Evolutionary conservation across 2,113 vertebrate species (phyloP).

Genomic region (Numenius arquata): DNA sequence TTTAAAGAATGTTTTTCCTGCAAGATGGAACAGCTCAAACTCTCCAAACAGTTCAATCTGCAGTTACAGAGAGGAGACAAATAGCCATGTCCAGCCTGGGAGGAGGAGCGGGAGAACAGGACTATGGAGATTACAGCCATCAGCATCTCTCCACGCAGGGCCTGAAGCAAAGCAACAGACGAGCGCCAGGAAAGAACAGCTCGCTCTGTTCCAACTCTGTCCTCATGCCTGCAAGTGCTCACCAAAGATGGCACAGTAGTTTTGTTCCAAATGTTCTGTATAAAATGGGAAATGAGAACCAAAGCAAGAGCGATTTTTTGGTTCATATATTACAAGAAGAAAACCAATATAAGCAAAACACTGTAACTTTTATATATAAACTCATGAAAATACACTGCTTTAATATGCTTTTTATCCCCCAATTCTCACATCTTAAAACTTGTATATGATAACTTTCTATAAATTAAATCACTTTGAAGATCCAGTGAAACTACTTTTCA

Average conservation of each 20-base stretch:
- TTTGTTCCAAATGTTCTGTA: slow-evolving; percentile 34
- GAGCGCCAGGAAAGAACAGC: background rate
- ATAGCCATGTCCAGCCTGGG: background rate
- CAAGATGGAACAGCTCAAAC: background rate
- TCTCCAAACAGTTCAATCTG: background rate
- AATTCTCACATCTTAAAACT: slow-evolving; percentile 21
- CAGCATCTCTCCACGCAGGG: background rate
- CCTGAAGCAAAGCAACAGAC: background rate
- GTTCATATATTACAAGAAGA: slow-evolving; percentile 19
- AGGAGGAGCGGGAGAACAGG: background rate
- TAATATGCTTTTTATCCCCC: slow-evolving; percentile 12
- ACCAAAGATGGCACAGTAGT: background rate
- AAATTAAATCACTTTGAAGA: slow-evolving; percentile 23
- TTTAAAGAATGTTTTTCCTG: background rate
- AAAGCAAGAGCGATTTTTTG: slow-evolving; percentile 8
- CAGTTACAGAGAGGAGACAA: background rate
- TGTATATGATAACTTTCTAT: background rate
- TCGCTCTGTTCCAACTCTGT: background rate
- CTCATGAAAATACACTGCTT: slow-evolving; percentile 40
- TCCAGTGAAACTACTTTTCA: background rate
- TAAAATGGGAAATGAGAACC: slow-evolving; percentile 36
- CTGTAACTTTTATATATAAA: slow-evolving; percentile 39
- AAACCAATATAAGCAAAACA: slow-evolving; percentile 34
- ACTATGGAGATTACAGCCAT: background rate
- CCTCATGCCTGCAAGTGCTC: background rate